phyloP scores from a whole-genome alignment of 1,140 invertebrate species.

The Acromyrmex echinatior region DNA sequence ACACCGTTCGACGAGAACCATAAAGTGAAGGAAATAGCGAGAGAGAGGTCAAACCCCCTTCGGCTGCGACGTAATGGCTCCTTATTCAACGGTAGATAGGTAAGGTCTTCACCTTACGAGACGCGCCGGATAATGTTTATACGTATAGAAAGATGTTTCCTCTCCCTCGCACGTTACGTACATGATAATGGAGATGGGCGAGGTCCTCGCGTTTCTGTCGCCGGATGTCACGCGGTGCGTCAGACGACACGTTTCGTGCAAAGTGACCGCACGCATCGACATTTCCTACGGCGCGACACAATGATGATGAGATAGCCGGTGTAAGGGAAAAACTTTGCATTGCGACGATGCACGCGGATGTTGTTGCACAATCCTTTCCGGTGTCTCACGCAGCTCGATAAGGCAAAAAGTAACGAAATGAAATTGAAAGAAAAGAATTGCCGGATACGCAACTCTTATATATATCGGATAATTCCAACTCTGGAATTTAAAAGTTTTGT shows the following conservation, averaged over 20 bases:
- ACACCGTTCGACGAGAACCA: slow-evolving; percentile 3
- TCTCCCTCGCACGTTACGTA: slow-evolving; percentile 63
- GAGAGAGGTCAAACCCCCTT: background rate
- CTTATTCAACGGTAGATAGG: slow-evolving; percentile 48
- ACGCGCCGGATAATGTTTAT: slow-evolving; percentile 51
- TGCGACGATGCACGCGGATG: background rate
- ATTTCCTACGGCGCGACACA: slow-evolving; percentile 30
- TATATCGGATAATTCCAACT: background rate
- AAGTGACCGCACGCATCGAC: slow-evolving; percentile 66
- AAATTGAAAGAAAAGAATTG: background rate
- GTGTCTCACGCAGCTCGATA: background rate
- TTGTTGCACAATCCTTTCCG: slow-evolving; percentile 15
- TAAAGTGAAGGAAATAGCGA: slow-evolving; percentile 49
- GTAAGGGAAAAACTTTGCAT: background rate
- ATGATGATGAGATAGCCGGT: background rate
- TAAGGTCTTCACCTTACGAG: slow-evolving; percentile 25
- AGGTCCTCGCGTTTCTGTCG: slow-evolving; percentile 64
- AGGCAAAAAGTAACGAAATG: background rate
- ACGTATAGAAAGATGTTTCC: slow-evolving; percentile 52
- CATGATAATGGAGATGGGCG: slow-evolving; percentile 76
- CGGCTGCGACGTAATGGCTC: slow-evolving; percentile 29
- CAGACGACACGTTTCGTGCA: slow-evolving; percentile 57
- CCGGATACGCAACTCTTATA: background rate
- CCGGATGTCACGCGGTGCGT: slow-evolving; percentile 79
- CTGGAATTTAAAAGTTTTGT: background rate